Evolutionary conservation across 2,888 invertebrate species (phyloP).

Genomic region (Notodonta ziczac): DNA sequence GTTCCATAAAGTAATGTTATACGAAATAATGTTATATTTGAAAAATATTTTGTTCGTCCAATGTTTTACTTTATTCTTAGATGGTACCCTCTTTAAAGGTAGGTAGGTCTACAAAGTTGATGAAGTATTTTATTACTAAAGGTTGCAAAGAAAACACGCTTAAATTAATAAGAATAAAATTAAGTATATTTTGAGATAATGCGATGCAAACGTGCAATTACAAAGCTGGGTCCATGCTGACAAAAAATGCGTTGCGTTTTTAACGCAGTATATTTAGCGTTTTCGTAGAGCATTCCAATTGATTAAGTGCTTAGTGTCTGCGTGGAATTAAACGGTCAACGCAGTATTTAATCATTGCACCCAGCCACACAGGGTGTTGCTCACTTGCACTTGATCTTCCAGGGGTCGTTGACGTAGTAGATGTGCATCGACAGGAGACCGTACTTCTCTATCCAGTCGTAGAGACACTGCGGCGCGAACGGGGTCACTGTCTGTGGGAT

Average conservation of each 20-base stretch:
- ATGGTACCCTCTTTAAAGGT: too few relatives aligned
- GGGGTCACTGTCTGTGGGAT: slow-evolving; percentile 29
- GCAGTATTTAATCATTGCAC: neutral
- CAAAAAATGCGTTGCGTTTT: neutral
- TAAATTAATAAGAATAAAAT: neutral
- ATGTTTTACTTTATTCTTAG: too few relatives aligned
- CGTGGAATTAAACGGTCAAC: neutral
- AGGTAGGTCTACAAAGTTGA: too few relatives aligned
- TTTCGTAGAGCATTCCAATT: too few relatives aligned
- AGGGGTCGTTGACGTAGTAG: slow-evolving; percentile 48
- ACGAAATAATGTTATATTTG: too few relatives aligned
- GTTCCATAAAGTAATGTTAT: too few relatives aligned
- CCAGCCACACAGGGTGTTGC: slow-evolving; percentile 2
- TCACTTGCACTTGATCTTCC: slow-evolving; percentile 42
- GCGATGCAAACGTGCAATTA: neutral
- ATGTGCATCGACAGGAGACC: slow-evolving; percentile 51
- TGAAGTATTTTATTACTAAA: too few relatives aligned
- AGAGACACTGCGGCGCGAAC: slow-evolving; percentile 30
- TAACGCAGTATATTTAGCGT: too few relatives aligned
- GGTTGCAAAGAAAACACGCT: neutral
- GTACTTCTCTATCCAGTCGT: slow-evolving; percentile 44
- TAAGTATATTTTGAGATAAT: neutral
- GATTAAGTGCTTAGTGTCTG: too few relatives aligned
- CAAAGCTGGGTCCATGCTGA: neutral
- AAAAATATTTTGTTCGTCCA: too few relatives aligned